These are phyloP conservation scores for Ageneiosus marmoratus DNA, from an alignment of 2,113 vertebrate species.

Conservation along the genomic window DNA sequence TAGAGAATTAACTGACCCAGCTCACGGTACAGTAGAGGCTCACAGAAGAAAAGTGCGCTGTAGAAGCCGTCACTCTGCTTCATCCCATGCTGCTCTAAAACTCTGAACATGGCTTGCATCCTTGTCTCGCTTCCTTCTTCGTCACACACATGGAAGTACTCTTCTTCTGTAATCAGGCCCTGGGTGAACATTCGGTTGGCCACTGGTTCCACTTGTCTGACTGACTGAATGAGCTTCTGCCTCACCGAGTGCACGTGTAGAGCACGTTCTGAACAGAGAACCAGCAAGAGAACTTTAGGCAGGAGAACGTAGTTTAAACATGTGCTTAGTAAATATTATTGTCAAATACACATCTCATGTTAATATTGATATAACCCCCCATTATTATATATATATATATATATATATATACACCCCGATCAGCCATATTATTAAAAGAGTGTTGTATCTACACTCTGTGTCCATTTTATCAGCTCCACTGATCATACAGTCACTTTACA, in stretches of 20 bases:
- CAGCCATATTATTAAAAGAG: no score
- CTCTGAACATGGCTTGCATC: neutral
- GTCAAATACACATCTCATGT: neutral
- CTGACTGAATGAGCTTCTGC: constrained; percentile 13
- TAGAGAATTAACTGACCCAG: constrained; percentile 21
- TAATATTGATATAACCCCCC: no score
- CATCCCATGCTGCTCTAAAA: constrained; percentile 14
- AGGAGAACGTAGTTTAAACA: neutral
- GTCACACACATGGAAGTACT: constrained; percentile 27
- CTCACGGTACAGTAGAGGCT: constrained; percentile 35
- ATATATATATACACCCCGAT: no score
- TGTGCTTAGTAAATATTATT: no score
- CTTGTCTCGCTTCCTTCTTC: neutral
- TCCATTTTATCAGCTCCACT: no score
- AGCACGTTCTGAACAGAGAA: constrained; percentile 17
- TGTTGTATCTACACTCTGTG: no score
- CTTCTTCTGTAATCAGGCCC: constrained; percentile 23
- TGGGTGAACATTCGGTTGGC: constrained; percentile 10
- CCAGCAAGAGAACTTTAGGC: neutral
- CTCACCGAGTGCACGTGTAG: neutral
- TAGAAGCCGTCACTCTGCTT: constrained; percentile 25
- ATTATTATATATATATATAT: no score
- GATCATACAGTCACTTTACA: no score
- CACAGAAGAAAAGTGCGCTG: constrained; percentile 18
- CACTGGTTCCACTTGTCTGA: constrained; percentile 21